Conservation (phyloP, 2,888 invertebrate species). For the Leuctra nigra region DNA sequence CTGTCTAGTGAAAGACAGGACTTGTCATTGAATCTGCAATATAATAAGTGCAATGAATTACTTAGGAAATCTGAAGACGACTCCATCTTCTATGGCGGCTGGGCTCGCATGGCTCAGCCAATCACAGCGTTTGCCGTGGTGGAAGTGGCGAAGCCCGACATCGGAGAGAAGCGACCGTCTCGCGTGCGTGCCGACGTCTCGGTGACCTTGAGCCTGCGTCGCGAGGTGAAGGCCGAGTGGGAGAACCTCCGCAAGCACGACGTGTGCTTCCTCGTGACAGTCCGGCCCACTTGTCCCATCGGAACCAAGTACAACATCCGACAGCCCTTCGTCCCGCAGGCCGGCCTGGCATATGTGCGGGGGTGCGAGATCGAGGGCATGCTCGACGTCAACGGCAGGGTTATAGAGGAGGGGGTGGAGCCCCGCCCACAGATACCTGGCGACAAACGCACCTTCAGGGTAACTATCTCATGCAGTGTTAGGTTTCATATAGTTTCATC, state of each 20-base stretch:
- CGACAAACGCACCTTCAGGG: constrained; percentile 81
- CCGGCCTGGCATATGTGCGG: constrained; percentile 83
- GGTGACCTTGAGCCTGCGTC: constrained; percentile 83
- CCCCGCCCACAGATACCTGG: constrained; percentile 81
- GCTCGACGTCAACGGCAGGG: constrained; percentile 89
- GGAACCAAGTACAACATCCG: constrained; percentile 76
- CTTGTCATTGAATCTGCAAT: too few relatives aligned
- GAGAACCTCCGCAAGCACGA: constrained; percentile 94
- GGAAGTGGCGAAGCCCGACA: constrained; percentile 88
- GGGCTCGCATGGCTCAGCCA: constrained; percentile 98
- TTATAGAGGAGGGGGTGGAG: constrained; percentile 94
- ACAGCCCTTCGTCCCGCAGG: constrained; percentile 85
- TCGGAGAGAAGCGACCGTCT: constrained; percentile 91
- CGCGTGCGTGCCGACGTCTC: constrained; percentile 92
- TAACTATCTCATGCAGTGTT: too few relatives aligned
- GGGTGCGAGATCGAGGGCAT: constrained; percentile 99
- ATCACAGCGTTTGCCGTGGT: constrained; percentile 89
- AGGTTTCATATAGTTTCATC: not conserved
- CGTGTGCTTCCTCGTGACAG: constrained; percentile 92
- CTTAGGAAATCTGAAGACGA: constrained; percentile 85
- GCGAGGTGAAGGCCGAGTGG: constrained; percentile 95
- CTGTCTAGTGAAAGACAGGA: too few relatives aligned
- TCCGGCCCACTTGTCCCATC: constrained; percentile 39
- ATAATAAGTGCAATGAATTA: too few relatives aligned
- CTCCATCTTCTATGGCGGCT: constrained; percentile 87